These are phyloP conservation scores for Mystacides longicornis DNA, from an alignment of 2,888 invertebrate species.

Conservation along the genomic window DNA sequence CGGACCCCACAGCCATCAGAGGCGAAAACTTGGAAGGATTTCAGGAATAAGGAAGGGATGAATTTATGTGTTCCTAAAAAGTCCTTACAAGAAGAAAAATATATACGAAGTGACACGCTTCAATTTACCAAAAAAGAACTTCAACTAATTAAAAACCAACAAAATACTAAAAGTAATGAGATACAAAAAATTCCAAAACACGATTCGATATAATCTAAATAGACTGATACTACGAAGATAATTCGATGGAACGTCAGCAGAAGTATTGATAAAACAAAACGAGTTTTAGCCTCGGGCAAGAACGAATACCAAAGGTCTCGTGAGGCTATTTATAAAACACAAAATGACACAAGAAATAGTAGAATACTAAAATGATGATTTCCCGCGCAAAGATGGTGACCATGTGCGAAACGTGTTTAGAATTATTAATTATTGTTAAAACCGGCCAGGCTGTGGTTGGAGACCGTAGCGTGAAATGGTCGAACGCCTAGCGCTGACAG, in stretches of 20 bases:
- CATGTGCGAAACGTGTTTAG: slow-evolving; percentile 1
- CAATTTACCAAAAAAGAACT: no score
- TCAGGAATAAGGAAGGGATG: no score
- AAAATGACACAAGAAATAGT: background rate
- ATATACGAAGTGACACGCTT: no score
- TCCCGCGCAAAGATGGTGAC: background rate
- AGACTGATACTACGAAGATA: background rate
- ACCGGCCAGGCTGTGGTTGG: background rate
- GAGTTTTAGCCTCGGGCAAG: background rate
- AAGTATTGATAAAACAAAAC: background rate
- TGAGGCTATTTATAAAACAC: background rate
- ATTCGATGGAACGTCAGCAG: background rate
- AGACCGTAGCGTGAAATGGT: background rate
- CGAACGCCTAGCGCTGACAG: background rate
- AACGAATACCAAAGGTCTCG: background rate
- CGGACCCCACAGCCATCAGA: no score
- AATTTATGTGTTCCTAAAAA: no score
- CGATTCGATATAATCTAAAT: no score
- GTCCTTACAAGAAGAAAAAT: no score
- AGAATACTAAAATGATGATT: background rate
- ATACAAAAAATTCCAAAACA: no score
- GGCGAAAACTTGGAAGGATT: no score
- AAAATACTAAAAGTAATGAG: no score
- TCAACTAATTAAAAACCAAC: no score
- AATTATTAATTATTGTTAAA: background rate